Base-by-base conservation (phyloP, 2,113 vertebrate genomes). In the Zosterops lateralis region DNA sequence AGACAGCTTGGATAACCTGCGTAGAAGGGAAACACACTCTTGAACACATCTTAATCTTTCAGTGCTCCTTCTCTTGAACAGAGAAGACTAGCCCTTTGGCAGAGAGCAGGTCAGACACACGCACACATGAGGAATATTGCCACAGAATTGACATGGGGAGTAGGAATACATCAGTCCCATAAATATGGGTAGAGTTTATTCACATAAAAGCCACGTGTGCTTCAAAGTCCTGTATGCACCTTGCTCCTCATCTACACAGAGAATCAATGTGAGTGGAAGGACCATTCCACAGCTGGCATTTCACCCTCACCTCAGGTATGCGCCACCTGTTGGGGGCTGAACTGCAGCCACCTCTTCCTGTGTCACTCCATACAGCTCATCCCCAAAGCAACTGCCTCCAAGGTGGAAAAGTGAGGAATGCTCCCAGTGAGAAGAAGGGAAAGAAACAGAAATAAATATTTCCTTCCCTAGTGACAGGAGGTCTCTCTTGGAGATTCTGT, bases 1-100 rank as follows among this genome's bases (percentile, higher is more conserved):
- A 99, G 86, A 99, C 98, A 3, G 99, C 98, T 97, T 99, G 99
- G 97, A 99, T 99, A 87, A 99, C 99, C 99, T 98, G 96, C 22
- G 80, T 1, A 2, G 87, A 96, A 95, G 17, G 51, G 9, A 17
- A 38, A 67, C 24, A 57, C 34, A 67, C 14, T 50, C 13, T 57
- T 93, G 21, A 95, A 50, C 22, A 62, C 6, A 40, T n/a, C n/a
- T 38, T 73, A 28, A 40, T n/a, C 29, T 38, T 73, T n/a, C 48
- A 22, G 22, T n/a, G 18, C 24, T 56, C 58, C 48, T 56, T 17
- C 50, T 74, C 29, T 48, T n/a, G 15, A 74, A 56, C n/a, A 79
- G 31, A 65, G 26, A 62, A 76, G 18, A 85, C 9, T 25, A 91
- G 26, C 48, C 7, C 31, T 38, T 42, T 26, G 34, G 32, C 54